Percentiles rank a stretch among this genome's conserved stretches.
These are phyloP conservation scores for Timema podura DNA, from an alignment of 2,888 invertebrate genomes.

Conservation along the genomic window DNA sequence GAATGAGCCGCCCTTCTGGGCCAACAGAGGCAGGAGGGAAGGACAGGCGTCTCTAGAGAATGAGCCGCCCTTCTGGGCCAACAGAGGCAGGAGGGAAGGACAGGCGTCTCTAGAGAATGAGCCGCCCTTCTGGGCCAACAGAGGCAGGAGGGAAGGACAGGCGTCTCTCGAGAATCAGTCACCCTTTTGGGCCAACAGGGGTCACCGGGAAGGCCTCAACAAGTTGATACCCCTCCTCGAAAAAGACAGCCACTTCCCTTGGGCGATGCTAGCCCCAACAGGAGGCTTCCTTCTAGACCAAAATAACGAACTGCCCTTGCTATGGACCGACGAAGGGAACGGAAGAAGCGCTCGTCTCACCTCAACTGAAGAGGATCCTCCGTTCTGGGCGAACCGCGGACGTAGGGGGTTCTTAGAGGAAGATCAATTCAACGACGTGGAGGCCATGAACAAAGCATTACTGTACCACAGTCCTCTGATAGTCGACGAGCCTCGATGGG, in stretches of 20 bases:
- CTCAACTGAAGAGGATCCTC: conserved; percentile 8
- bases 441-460: neutral
- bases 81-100: conserved; percentile 33
- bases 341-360: too few species aligned
- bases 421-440: too few species aligned
- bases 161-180: conserved; percentile 12
- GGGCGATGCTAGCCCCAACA: too few species aligned
- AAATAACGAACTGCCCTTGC: too few species aligned
- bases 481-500: conserved; percentile 54
- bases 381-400: conserved; percentile 27
- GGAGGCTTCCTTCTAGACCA: too few species aligned
- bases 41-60: conserved; percentile 15
- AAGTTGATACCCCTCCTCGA: neutral
- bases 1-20: conserved; percentile 23
- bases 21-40: conserved; percentile 21
- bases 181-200: conserved; percentile 27
- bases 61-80: conserved; percentile 24
- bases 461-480: conserved; percentile 45
- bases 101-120: conserved; percentile 8
- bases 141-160: conserved; percentile 33
- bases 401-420: neutral
- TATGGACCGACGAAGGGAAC: too few species aligned
- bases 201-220: conserved; percentile 16
- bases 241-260: too few species aligned
- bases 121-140: conserved; percentile 26